These are phyloP conservation scores for Mystacornis crossleyi DNA, from an alignment of 2,113 vertebrate genomes.

Conservation along the genomic window DNA sequence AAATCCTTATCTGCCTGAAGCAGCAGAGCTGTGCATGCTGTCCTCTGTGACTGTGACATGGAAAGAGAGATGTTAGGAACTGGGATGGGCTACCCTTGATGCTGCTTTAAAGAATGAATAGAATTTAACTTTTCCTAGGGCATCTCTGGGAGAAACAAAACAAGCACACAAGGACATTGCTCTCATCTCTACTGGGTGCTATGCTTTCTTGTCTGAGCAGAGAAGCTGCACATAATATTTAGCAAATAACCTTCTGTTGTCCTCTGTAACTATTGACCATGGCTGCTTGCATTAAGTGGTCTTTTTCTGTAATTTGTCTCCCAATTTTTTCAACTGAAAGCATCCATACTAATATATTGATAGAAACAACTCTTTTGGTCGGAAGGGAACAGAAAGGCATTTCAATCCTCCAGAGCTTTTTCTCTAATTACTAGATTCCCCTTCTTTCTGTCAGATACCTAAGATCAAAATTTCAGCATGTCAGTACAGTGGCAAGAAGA, in stretches of 20 bases:
- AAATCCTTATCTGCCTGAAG: background rate
- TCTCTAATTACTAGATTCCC: background rate
- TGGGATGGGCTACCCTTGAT: background rate
- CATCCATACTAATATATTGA: background rate
- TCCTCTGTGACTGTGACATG: background rate
- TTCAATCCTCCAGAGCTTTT: background rate
- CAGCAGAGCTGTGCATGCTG: background rate
- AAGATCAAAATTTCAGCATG: background rate
- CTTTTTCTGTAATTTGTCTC: background rate
- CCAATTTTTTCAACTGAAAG: background rate
- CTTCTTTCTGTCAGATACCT: background rate
- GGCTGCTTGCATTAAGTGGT: background rate
- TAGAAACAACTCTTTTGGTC: background rate
- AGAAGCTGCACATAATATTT: accelerated
- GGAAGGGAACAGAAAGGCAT: background rate
- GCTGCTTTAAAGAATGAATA: background rate
- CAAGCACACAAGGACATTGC: background rate
- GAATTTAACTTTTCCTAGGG: background rate
- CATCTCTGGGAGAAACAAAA: background rate
- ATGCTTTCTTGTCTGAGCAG: background rate
- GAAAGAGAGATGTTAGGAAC: background rate
- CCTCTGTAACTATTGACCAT: background rate
- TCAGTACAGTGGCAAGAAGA: background rate
- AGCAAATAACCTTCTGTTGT: background rate
- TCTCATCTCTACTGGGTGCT: background rate